A percentile compares a stretch with the other conserved stretches of the same genome.
phyloP scores from a whole-genome alignment of 2,888 invertebrate species.

The Smittia aterrima region DNA sequence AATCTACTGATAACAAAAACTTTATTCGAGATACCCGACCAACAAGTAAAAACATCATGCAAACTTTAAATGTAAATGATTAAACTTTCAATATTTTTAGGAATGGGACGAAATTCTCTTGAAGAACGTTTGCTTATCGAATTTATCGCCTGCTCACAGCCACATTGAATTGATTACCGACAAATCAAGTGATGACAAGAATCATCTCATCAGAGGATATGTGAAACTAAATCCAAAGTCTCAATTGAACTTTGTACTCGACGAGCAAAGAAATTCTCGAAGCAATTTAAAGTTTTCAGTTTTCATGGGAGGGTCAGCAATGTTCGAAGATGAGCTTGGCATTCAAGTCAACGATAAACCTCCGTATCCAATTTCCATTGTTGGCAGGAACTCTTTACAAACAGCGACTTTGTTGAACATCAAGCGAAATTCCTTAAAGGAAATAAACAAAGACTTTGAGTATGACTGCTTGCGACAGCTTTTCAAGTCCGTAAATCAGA shows the following conservation, averaged over 20 bases:
- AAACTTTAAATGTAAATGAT: not conserved
- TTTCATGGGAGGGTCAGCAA: not conserved
- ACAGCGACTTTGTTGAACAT: conserved; percentile 17
- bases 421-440: not conserved
- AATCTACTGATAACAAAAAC: conserved; percentile 31
- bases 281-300: conserved; percentile 22
- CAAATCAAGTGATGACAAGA: not conserved
- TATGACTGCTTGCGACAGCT: conserved; percentile 28
- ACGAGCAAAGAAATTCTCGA: conserved; percentile 9
- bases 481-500: conserved; percentile 11
- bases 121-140: conserved; percentile 17
- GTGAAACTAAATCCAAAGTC: not conserved
- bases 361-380: conserved; percentile 17
- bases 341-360: conserved; percentile 25
- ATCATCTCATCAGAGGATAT: conserved; percentile 7
- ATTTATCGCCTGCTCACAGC: not conserved
- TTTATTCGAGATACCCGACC: conserved; percentile 9
- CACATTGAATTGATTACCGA: not conserved
- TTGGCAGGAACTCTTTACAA: not conserved
- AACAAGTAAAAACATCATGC: not conserved
- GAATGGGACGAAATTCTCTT: conserved; percentile 23
- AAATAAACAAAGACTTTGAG: conserved; percentile 19
- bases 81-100: not conserved
- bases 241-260: not conserved
- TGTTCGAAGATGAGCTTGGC: conserved; percentile 16